Evolutionary conservation across 2,888 invertebrate species (phyloP).

Genomic region (Drosophila multiciliata): DNA sequence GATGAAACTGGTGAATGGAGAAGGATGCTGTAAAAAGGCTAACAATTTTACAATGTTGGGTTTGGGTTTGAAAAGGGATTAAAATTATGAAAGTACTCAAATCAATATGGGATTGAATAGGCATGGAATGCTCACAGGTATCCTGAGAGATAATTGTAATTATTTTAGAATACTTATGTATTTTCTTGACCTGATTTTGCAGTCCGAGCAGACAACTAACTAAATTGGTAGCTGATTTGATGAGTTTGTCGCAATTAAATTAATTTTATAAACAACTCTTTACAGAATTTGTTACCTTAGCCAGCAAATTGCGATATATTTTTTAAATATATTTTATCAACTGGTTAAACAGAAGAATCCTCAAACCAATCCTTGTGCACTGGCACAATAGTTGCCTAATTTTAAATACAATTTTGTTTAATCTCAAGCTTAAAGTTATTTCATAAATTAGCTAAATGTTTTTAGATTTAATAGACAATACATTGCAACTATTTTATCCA

Average conservation of each 20-base stretch:
- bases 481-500: too few species aligned
- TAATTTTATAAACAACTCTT: fast-evolving
- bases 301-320: background rate
- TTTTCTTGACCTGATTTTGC: background rate
- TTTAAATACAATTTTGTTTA: too few species aligned
- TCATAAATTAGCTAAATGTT: too few species aligned
- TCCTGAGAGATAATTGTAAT: background rate
- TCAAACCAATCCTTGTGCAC: too few species aligned
- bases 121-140: background rate
- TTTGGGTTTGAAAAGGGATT: background rate
- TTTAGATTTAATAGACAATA: too few species aligned
- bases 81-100: background rate
- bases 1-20: constrained; percentile 16
- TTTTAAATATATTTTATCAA: background rate
- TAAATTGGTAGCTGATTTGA: background rate
- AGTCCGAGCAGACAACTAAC: background rate
- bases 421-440: too few species aligned
- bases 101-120: fast-evolving
- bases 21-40: background rate
- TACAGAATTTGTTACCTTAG: background rate
- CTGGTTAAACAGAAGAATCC: background rate
- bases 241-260: background rate
- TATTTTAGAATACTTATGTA: fast-evolving
- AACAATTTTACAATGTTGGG: background rate
- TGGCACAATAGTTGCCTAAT: too few species aligned